These are phyloP conservation scores for Lycocerus yunnanus DNA, from an alignment of 2,888 invertebrate species.

Conservation along the genomic window DNA sequence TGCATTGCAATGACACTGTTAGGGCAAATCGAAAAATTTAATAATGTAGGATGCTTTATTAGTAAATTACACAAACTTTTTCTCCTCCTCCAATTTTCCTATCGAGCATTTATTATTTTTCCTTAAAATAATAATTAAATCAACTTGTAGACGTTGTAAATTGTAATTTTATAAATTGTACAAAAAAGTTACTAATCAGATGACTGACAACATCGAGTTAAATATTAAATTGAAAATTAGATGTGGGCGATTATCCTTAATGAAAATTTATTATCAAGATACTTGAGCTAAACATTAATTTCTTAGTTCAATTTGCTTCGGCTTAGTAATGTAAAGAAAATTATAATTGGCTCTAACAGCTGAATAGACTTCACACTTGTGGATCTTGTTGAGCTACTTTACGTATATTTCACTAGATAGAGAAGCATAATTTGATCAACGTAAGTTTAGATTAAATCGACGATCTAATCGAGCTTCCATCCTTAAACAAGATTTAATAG, in stretches of 20 bases:
- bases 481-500: background rate
- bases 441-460: slow-evolving; percentile 5
- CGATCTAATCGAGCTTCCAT: slow-evolving; percentile 4
- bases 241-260: background rate
- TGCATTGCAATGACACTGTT: slow-evolving; percentile 18
- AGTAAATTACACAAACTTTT: background rate
- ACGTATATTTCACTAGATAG: background rate
- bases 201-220: background rate
- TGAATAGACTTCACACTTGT: slow-evolving; percentile 4
- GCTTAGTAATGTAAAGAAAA: slow-evolving; percentile 1
- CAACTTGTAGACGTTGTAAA: background rate
- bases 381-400: background rate
- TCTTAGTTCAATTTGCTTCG: background rate
- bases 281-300: background rate
- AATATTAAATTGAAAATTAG: background rate
- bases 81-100: background rate
- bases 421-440: slow-evolving; percentile 3
- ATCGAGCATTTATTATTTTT: background rate
- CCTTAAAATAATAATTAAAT: background rate
- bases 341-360: slow-evolving; percentile 2
- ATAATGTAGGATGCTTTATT: background rate
- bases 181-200: background rate
- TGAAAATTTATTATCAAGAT: background rate
- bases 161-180: background rate
- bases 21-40: slow-evolving; percentile 9